Evolutionary conservation across 2,113 vertebrate genomes (phyloP).

Genomic region (Okapia johnstoni): DNA sequence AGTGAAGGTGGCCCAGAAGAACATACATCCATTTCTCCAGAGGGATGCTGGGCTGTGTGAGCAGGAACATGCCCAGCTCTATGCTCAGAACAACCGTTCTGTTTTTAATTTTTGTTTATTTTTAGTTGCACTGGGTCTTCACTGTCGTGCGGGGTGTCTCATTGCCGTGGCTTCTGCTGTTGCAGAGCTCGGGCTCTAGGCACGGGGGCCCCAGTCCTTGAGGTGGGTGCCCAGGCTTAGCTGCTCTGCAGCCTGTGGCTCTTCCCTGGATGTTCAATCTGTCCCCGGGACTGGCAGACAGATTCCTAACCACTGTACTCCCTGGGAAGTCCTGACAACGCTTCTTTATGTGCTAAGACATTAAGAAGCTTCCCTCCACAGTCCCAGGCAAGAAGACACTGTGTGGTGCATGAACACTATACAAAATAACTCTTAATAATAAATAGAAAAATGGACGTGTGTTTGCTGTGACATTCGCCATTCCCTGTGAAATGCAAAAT

Average conservation of each 20-base stretch:
- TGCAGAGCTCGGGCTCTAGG: background rate
- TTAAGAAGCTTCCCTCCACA: background rate
- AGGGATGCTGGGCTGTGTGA: accelerated
- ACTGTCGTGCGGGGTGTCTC: accelerated
- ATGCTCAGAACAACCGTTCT: background rate
- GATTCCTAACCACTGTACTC: background rate
- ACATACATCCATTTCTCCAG: background rate
- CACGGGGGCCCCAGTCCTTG: accelerated
- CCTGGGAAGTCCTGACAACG: background rate
- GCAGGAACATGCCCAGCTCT: background rate
- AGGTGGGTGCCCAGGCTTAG: accelerated
- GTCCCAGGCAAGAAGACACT: background rate
- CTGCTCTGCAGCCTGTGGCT: background rate
- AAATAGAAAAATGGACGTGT: background rate
- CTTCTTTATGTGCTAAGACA: background rate
- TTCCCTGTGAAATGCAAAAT: background rate
- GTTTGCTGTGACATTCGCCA: background rate
- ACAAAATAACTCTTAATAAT: background rate
- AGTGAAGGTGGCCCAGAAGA: background rate
- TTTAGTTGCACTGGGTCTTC: background rate
- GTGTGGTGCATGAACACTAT: too few species aligned
- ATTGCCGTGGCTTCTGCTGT: accelerated
- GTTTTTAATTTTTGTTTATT: background rate
- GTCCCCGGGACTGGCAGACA: background rate
- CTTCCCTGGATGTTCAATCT: background rate